phyloP scores from a whole-genome alignment of 2,113 vertebrate species.

The Ornithorhynchus anatinus region DNA sequence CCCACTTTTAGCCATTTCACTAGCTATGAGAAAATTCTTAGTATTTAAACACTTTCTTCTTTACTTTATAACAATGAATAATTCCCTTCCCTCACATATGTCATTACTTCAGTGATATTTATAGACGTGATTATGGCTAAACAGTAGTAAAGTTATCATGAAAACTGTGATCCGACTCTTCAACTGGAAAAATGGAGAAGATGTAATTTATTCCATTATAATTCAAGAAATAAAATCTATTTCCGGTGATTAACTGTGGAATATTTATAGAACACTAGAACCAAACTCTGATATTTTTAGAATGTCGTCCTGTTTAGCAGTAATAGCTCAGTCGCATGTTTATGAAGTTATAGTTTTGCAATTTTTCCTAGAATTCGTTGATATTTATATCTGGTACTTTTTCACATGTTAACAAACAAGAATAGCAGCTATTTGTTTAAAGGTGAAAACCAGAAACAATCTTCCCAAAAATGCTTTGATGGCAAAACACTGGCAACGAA shows the following conservation, averaged over 20 bases:
- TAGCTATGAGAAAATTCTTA: background rate
- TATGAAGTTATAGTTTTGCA: constrained; percentile 46
- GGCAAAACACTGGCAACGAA: background rate
- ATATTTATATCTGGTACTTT: constrained; percentile 39
- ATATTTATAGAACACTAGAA: constrained; percentile 38
- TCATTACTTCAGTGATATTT: constrained; percentile 33
- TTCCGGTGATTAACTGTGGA: constrained; percentile 52
- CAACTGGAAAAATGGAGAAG: constrained; percentile 42
- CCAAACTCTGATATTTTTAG: constrained; percentile 60
- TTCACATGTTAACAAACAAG: constrained; percentile 43
- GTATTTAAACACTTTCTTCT: constrained; percentile 7
- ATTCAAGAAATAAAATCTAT: constrained; percentile 56
- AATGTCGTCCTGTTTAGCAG: constrained; percentile 45
- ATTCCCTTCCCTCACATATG: background rate
- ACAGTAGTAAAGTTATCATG: constrained; percentile 21
- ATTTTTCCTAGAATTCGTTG: constrained; percentile 46
- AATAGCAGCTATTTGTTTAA: constrained; percentile 54
- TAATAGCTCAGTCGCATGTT: constrained; percentile 60
- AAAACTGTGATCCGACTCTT: constrained; percentile 34
- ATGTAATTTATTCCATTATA: constrained; percentile 46
- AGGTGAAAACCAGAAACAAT: constrained; percentile 41
- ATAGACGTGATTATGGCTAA: constrained; percentile 1
- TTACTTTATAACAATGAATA: background rate
- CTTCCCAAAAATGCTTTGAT: constrained; percentile 40
- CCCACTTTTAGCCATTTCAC: background rate